phyloP scores from a whole-genome alignment of 2,797 vertebrate genomes.

The Eulemur albifrons region DNA sequence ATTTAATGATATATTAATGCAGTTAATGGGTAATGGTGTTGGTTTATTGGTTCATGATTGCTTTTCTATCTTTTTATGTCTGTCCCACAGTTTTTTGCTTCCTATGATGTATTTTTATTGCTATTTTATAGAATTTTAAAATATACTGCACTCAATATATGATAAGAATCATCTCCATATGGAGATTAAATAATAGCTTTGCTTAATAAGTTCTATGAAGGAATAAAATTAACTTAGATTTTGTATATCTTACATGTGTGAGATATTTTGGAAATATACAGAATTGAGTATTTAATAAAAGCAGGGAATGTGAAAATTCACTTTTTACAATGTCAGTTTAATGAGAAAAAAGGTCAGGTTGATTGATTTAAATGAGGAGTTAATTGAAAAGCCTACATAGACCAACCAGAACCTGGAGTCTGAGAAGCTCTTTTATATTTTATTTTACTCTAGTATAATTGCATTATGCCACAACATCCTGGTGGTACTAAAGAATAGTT shows the following conservation, averaged over 20 bases:
- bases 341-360: background rate
- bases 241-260: background rate
- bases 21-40: fast-evolving
- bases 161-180: background rate
- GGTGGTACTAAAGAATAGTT: background rate
- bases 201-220: background rate
- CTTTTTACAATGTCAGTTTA: background rate
- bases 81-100: background rate
- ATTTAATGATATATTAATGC: background rate
- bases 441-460: background rate
- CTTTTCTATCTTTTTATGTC: background rate
- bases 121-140: background rate
- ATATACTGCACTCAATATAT: background rate
- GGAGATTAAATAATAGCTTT: background rate
- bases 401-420: background rate
- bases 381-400: background rate
- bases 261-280: background rate
- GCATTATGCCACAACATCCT: background rate
- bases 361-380: background rate
- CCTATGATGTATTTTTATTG: fast-evolving
- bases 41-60: background rate
- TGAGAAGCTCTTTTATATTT: background rate
- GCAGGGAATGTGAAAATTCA: background rate
- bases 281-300: background rate
- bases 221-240: background rate